Evolutionary conservation across 1,140 invertebrate genomes (phyloP), one percentile per base, ranked within the genome.

Genomic region (Bactericera cockerelli): DNA sequence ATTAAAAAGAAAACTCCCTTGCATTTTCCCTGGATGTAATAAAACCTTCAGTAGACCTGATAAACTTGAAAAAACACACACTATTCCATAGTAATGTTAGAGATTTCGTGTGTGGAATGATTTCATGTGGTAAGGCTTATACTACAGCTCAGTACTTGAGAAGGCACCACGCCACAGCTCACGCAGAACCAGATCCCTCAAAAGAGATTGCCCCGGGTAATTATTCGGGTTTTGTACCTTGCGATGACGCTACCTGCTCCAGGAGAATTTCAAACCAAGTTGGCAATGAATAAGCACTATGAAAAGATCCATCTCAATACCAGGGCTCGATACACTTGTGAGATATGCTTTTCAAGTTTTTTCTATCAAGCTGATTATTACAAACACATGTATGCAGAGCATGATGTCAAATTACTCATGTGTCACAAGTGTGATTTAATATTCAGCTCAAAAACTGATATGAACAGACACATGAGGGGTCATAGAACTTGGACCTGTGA

Each of bases 401-500:
- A 49, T 22, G 22, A n/a, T n/a, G n/a, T 49, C n/a, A 16, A 49
- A 49, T 16, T 19, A 49, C 8, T 49, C 3, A 49, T 6, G 19
- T 49, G 42, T 22, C 8, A 49, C 42, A 49, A 19, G 8, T 49
- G 42, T 49, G 22, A 49, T 49, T 19, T 49, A 19, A 16, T 16
- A n/a, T 49, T 49, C 42, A 49, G 8, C 8, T 10, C 42, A 49
- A 16, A 49, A 4, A 16, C n/a, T 49, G 42, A 16, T 4, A 49
- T 6, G 22, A 49, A 49, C 19, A 49, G 42, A 49, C 42, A 49
- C 22, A 49, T 49, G 42, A 16, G 42, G 19, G 22, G 42, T 19
- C 42, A 49, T 22, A 49, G 42, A 49, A 49, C 42, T 19, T 49
- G n/a, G n/a, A 49, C 8, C n/a, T 49, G 42, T 49, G 42, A 49